These are phyloP conservation scores for Oegoconia quadripuncta DNA, from an alignment of 2,888 invertebrate species.

Conservation along the genomic window DNA sequence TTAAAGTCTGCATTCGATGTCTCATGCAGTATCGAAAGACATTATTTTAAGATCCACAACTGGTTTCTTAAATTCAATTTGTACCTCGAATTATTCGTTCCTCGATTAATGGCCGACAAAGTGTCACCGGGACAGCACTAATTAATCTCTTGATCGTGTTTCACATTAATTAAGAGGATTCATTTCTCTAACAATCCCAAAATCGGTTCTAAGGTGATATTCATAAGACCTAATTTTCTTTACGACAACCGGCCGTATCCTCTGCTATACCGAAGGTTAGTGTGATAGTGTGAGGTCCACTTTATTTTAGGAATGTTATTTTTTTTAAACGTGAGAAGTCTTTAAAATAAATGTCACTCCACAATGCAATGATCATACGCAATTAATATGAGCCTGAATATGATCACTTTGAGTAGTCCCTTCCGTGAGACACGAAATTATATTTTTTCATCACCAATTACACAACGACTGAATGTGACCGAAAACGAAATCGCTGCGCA, in stretches of 20 bases:
- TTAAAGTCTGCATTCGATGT: slow-evolving; percentile 55
- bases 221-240: slow-evolving; percentile 23
- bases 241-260: slow-evolving; percentile 18
- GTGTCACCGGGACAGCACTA: slow-evolving; percentile 65
- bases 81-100: slow-evolving; percentile 54
- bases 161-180: slow-evolving; percentile 59
- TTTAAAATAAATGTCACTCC: slow-evolving; percentile 63
- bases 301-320: slow-evolving; percentile 40
- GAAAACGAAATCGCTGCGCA: slow-evolving; percentile 49
- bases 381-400: slow-evolving; percentile 68
- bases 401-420: slow-evolving; percentile 45
- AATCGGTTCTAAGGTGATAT: slow-evolving; percentile 14
- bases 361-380: slow-evolving; percentile 53
- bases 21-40: slow-evolving; percentile 41
- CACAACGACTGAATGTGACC: slow-evolving; percentile 53
- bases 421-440: slow-evolving; percentile 64
- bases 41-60: slow-evolving; percentile 42
- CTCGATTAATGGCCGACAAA: slow-evolving; percentile 66
- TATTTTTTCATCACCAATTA: slow-evolving; percentile 66
- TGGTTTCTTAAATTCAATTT: slow-evolving; percentile 61
- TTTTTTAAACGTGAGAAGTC: slow-evolving; percentile 45
- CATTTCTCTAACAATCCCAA: slow-evolving; percentile 8
- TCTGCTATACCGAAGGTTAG: slow-evolving; percentile 38
- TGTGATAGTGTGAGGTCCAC: slow-evolving; percentile 60
- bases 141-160: slow-evolving; percentile 67